Base-by-base conservation (phyloP, 2,888 invertebrate species). In the Lasioglossum oenotherae region DNA sequence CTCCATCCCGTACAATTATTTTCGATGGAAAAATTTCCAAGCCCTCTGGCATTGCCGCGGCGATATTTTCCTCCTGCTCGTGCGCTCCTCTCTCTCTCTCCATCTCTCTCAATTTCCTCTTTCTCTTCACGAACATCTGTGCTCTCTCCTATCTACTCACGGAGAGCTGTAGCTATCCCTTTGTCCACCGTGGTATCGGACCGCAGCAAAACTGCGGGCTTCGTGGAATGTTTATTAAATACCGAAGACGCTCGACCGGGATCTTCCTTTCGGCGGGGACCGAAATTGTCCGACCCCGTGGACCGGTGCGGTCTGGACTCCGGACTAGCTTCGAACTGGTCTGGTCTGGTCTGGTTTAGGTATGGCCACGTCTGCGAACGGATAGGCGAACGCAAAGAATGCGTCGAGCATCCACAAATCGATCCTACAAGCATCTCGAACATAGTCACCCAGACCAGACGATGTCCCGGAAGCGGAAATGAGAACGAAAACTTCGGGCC, bases 181-280 rank as follows among this genome's bases (percentile, higher is more conserved):
- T 71, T 75, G 16, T 46, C 75, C 83, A 60, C 35, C 76, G 27
- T 35, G 76, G 76, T 71, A 86, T 81, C 72, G 73, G 81, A 74
- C 72, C 46, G 71, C 80, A 72, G 85, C 82, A 85, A 90, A 89
- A 89, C 89, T 85, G 88, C 77, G 90, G 91, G 82, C 74, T 88
- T 74, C 88, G 53, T 85, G 91, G 91, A 91, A 91, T 91, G 91
- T 91, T 91, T 91, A 91, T 91, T 91, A 91, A 91, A 91, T 91
- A 88, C 91, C 90, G 79, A 90, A 88, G 88, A 84, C 84, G 90
- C 67, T 86, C 78, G 80, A 44, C 78, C 35, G 46, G 67, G 53
- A 84, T 79, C 82, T 67, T 78, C 82, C 78, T 78, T 85, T 87
- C 85, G 78, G 46, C 67, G 80, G 27, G 67, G 64, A 77, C 82